These are phyloP conservation scores for Mesorhabditis belari DNA, from an alignment of 2,888 invertebrate species.

Conservation along the genomic window DNA sequence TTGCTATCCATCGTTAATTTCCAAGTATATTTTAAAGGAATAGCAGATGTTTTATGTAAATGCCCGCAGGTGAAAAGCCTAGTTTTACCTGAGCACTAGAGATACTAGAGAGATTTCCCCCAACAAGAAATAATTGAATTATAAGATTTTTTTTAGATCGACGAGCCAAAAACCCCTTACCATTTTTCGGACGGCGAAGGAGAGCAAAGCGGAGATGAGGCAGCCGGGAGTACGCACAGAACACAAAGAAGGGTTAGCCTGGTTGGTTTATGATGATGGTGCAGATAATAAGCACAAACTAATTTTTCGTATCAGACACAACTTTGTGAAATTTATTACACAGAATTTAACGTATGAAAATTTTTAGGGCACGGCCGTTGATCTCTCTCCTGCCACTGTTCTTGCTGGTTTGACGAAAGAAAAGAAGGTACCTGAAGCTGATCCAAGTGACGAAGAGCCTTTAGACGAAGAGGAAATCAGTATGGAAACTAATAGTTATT, in stretches of 20 bases:
- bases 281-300: too few species aligned
- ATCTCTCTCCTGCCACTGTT: slow-evolving; percentile 41
- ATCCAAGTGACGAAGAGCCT: not conserved
- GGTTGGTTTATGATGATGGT: not conserved
- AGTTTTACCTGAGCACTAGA: too few species aligned
- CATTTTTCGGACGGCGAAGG: slow-evolving; percentile 60
- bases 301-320: too few species aligned
- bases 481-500: not conserved
- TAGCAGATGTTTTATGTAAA: too few species aligned
- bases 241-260: not conserved
- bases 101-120: too few species aligned
- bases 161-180: slow-evolving; percentile 89
- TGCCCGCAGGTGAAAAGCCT: too few species aligned
- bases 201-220: slow-evolving; percentile 55
- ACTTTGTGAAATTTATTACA: too few species aligned
- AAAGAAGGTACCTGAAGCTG: slow-evolving; percentile 4
- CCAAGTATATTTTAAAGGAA: too few species aligned
- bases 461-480: not conserved
- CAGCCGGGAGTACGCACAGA: not conserved
- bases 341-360: too few species aligned
- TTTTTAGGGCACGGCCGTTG: slow-evolving; percentile 33
- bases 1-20: too few species aligned
- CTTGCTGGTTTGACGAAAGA: slow-evolving; percentile 10
- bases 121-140: too few species aligned
- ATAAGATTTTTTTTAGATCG: slow-evolving; percentile 55